Conservation (phyloP, 2,797 vertebrate species). For the Tauraco hartlaubi region DNA sequence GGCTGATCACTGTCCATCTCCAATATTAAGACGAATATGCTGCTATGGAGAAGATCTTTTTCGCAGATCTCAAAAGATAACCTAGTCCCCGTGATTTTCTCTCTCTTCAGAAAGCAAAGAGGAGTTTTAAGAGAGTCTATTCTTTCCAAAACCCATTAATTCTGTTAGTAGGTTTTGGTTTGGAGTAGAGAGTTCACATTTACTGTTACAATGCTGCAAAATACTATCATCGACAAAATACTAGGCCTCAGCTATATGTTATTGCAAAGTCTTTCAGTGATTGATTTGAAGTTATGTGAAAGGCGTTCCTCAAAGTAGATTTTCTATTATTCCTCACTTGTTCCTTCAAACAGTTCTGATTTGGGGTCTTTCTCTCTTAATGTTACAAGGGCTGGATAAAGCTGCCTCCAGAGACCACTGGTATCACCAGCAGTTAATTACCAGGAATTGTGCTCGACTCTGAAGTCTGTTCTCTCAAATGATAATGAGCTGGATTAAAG, state of each 20-base stretch:
- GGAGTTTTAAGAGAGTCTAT: neutral
- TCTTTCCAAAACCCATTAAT: neutral
- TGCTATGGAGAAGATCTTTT: neutral
- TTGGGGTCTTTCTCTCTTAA: slow-evolving; percentile 6
- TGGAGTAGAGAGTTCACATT: neutral
- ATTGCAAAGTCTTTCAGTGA: neutral
- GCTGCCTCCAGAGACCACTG: neutral
- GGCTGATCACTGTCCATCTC: neutral
- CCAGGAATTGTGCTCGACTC: neutral
- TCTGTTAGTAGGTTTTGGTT: neutral
- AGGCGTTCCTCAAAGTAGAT: neutral
- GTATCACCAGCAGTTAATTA: slow-evolving; percentile 52
- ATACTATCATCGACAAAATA: neutral
- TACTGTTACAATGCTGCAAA: neutral
- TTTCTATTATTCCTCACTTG: neutral
- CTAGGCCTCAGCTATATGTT: neutral
- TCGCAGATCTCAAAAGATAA: neutral
- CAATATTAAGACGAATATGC: neutral
- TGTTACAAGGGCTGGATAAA: neutral
- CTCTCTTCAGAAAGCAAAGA: neutral
- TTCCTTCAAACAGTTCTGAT: neutral
- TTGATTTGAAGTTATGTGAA: neutral
- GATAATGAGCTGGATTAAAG: slow-evolving; percentile 42
- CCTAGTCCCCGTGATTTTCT: neutral
- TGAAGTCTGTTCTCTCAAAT: slow-evolving; percentile 10